Conservation (phyloP, 2,113 vertebrate genomes). For the Craseonycteris thonglongyai region DNA sequence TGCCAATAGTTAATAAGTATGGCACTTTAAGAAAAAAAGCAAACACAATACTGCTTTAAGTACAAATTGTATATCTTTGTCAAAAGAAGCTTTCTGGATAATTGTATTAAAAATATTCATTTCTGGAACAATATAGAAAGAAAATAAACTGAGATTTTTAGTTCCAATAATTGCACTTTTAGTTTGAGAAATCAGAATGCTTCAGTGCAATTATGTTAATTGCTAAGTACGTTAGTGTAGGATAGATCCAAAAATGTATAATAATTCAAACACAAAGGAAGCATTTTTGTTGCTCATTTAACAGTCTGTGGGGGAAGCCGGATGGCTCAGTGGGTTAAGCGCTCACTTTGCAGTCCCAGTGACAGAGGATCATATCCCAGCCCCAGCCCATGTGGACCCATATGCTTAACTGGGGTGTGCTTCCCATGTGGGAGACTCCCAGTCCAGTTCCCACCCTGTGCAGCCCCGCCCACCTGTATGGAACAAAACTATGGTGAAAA, state of each 20-base stretch:
- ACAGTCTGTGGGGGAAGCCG: background rate
- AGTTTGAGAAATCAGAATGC: background rate
- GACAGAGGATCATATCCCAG: too few species aligned
- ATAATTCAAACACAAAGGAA: background rate
- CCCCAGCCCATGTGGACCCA: too few species aligned
- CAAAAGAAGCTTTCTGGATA: background rate
- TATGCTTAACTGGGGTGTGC: too few species aligned
- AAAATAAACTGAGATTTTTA: slow-evolving; percentile 5
- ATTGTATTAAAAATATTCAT: slow-evolving; percentile 1
- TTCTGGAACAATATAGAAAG: background rate
- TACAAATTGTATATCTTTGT: background rate
- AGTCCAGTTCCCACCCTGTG: too few species aligned
- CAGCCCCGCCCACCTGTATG: too few species aligned
- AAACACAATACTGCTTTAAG: background rate
- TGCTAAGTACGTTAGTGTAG: background rate
- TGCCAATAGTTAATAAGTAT: background rate
- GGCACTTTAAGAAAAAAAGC: background rate
- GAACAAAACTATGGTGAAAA: too few species aligned
- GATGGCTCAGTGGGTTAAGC: too few species aligned
- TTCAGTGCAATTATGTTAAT: background rate
- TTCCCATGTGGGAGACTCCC: too few species aligned
- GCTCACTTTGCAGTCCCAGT: too few species aligned
- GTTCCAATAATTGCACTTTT: background rate
- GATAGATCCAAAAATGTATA: background rate
- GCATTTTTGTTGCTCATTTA: background rate